phyloP scores from a whole-genome alignment of 2,113 vertebrate genomes.

The Nymphicus hollandicus region DNA sequence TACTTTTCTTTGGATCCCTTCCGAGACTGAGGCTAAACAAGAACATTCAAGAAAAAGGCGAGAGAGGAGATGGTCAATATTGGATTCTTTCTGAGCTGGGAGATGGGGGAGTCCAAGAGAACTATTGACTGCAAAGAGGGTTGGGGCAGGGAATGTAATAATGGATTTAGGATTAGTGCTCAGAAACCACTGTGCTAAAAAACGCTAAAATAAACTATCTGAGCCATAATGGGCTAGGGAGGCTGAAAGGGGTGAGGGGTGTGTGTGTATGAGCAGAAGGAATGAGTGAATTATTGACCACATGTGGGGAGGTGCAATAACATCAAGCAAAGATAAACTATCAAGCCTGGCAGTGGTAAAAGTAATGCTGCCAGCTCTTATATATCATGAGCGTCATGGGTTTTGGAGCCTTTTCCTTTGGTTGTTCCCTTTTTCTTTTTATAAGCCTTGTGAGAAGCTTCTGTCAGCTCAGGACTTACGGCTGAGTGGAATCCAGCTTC shows the following conservation, averaged over 20 bases:
- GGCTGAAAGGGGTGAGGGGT: background rate
- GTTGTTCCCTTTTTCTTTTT: slow-evolving; percentile 44
- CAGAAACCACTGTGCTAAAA: background rate
- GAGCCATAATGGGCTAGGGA: background rate
- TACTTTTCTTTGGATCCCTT: background rate
- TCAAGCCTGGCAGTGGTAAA: background rate
- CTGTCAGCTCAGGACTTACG: slow-evolving; percentile 28
- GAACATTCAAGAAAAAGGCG: background rate
- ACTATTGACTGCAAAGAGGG: background rate
- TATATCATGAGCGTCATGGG: background rate
- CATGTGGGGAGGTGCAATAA: background rate
- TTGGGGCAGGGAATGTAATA: background rate
- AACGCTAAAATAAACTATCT: background rate
- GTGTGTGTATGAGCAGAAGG: background rate
- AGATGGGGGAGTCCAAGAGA: background rate
- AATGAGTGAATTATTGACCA: slow-evolving; percentile 37
- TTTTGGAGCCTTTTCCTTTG: slow-evolving; percentile 41
- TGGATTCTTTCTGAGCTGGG: background rate
- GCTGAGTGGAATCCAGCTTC: slow-evolving; percentile 46
- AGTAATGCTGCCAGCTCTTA: slow-evolving; percentile 13
- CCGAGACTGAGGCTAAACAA: background rate
- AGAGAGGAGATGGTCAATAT: background rate
- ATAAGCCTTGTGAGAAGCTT: slow-evolving; percentile 53
- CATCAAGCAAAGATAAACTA: slow-evolving; percentile 6
- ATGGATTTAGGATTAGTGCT: background rate